Base-by-base conservation (phyloP, 2,113 vertebrate genomes). In the Platysternon megacephalum region DNA sequence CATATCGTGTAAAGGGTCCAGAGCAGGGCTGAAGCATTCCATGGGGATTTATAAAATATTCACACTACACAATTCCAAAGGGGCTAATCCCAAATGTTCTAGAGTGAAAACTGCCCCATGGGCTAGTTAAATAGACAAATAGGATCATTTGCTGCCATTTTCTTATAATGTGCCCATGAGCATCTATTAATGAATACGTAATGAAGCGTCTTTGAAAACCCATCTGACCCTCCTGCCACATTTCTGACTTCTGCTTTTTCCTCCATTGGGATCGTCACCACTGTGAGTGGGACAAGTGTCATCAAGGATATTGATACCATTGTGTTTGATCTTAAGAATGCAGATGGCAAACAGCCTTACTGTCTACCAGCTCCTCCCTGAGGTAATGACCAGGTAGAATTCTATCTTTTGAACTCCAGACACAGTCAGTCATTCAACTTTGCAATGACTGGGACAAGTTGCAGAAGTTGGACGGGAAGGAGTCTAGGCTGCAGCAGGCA, bases 231-330 rank as follows among this genome's bases (percentile, higher is more conserved):
- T 53, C 16, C 2, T 16, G 72, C 35, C 0, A 0, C 32, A 16
- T 88, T 81, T 53, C 46, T 22, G 6, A 21, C 84, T 74, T 48
- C 44, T 39, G 32, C 17, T 74, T 3, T 9, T 53, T 88, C n/a
- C 56, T 80, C n/a, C 28, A 32, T 6, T 39, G 51, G 14, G 1
- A 0, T 1, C 0, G 9, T 2, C 29, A 28, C 32, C 0, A 0
- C 48, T 74, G 51, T 17, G 14, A 26, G 68, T 48, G 28, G 83
- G 82, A 22, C 19, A 85, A 32, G 35, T 52, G 19, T 19, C 26
- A 49, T 0, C 7, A 32, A 79, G 35, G 19, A 78, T 68, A 6
- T 22, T 92, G 53, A 32, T 35, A 44, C 87, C 49, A 28, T 39
- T 39, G 82, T 48, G 21, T 79, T 29, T 24, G 84, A 28, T 14